Evolutionary conservation across 2,888 invertebrate genomes (phyloP), one percentile per base, ranked within the genome.

Genomic region (Noctua pronuba): DNA sequence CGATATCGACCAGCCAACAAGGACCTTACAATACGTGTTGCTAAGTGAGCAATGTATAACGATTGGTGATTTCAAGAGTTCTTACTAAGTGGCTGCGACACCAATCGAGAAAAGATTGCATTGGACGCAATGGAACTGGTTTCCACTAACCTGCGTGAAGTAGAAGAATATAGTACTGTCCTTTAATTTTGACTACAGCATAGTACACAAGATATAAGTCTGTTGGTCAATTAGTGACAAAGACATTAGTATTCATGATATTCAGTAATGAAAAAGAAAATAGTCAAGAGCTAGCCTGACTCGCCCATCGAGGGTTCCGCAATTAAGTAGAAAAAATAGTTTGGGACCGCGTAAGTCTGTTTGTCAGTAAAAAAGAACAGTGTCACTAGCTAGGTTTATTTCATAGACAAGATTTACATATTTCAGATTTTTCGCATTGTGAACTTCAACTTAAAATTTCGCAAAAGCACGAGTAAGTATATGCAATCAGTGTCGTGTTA

Each of bases 61-160:
- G n/a, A 55, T 49, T 77, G 73, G 77, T 72, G 44, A 73, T 79
- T 85, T 77, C 13, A 75, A 88, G 78, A 80, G 88, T 62, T 80
- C 86, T 85, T 79, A 38, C 62, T 65, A 71, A 79, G 24, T 88
- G 88, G 89, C 60, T 67, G 31, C 49, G 78, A 79, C 78, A 83
- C 64, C 69, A 71, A 84, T 85, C 80, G 80, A 86, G 87, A 83
- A 86, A 88, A 87, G 83, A 88, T 88, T 85, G 84, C 85, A 85
- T 83, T 85, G 77, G 77, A 79, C 60, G 60, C 81, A 80, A 86
- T 82, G 75, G 41, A 90, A 91, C 90, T 75, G 85, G 88, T 89
- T 88, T 78, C 62, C 67, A 78, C 77, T 81, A 78, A 83, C 80
- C 76, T 74, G 70, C 58, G 66, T 71, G 68, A 75, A 73, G 49